A percentile compares a stretch with the other conserved stretches of the same genome.
These are phyloP conservation scores for Beaufortia kweichowensis DNA, from an alignment of 2,113 vertebrate species.

Conservation along the genomic window DNA sequence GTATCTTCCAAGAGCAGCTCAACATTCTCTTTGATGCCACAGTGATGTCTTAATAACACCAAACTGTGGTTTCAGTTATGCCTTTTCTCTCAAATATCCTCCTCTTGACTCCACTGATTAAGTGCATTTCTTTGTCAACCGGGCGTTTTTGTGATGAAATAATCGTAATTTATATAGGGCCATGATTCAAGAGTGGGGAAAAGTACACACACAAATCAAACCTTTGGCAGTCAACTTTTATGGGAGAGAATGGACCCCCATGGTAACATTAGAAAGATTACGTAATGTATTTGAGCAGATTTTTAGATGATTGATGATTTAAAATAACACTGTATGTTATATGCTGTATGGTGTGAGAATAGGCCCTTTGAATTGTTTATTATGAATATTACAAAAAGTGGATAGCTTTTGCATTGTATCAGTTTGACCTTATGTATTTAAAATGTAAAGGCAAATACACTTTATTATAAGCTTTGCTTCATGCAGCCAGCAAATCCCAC, in stretches of 20 bases:
- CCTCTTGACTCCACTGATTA: not conserved
- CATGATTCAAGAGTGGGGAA: conserved; percentile 30
- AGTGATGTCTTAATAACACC: not conserved
- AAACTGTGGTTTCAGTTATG: not conserved
- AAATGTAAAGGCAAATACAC: not conserved
- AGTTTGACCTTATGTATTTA: not conserved
- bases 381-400: too few relatives aligned
- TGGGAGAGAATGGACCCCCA: conserved; percentile 6
- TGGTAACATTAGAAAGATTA: conserved; percentile 17
- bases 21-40: not conserved
- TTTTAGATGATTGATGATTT: conserved; percentile 33
- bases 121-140: not conserved
- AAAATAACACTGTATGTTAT: too few relatives aligned
- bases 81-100: not conserved
- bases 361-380: not conserved
- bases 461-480: conserved; percentile 4
- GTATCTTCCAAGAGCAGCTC: not conserved
- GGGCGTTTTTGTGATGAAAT: conserved; percentile 26
- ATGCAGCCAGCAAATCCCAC: not conserved
- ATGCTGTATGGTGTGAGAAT: too few relatives aligned
- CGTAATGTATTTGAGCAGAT: conserved; percentile 23
- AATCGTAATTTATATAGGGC: conserved; percentile 35
- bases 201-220: not conserved
- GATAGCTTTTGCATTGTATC: too few relatives aligned
- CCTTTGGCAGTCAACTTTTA: conserved; percentile 26